Evolutionary conservation across 2,113 vertebrate species (phyloP).

Genomic region (Oryzias curvinotus): DNA sequence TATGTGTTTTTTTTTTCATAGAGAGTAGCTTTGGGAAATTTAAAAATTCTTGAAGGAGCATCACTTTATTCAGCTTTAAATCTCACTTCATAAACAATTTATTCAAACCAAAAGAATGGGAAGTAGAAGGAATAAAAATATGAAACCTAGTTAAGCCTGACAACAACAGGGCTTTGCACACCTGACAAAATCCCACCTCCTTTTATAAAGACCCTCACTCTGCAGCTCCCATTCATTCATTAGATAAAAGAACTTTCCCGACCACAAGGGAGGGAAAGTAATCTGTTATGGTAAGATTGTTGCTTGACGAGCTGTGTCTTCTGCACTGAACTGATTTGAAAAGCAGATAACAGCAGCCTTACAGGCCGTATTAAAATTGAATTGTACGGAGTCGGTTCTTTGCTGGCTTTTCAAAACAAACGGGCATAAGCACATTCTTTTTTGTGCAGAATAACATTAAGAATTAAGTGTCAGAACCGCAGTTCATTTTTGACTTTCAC

Average conservation of each 20-base stretch:
- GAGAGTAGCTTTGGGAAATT: slow-evolving; percentile 6
- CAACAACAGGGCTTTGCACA: slow-evolving; percentile 88
- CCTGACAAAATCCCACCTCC: slow-evolving; percentile 85
- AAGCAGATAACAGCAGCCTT: slow-evolving; percentile 25
- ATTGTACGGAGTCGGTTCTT: not conserved
- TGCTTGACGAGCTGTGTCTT: slow-evolving; percentile 54
- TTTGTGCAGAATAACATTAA: too few relatives aligned
- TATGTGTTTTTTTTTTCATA: not conserved
- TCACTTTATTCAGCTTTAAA: slow-evolving; percentile 11
- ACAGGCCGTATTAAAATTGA: slow-evolving; percentile 18
- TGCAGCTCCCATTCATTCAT: slow-evolving; percentile 85
- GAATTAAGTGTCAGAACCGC: too few relatives aligned
- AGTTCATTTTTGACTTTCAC: too few relatives aligned
- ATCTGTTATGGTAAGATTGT: slow-evolving; percentile 42
- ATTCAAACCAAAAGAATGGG: not conserved
- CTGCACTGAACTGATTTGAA: slow-evolving; percentile 26
- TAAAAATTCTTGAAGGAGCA: slow-evolving; percentile 2
- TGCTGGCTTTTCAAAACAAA: slow-evolving; percentile 8
- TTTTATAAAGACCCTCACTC: slow-evolving; percentile 80
- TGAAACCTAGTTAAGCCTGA: slow-evolving; percentile 88
- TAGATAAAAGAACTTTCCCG: slow-evolving; percentile 75
- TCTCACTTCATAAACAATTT: slow-evolving; percentile 8
- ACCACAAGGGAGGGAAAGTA: slow-evolving; percentile 54
- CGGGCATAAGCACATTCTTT: too few relatives aligned
- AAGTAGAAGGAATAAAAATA: slow-evolving; percentile 78